phyloP scores from a whole-genome alignment of 2,113 vertebrate genomes.

The Bostrychus sinensis region DNA sequence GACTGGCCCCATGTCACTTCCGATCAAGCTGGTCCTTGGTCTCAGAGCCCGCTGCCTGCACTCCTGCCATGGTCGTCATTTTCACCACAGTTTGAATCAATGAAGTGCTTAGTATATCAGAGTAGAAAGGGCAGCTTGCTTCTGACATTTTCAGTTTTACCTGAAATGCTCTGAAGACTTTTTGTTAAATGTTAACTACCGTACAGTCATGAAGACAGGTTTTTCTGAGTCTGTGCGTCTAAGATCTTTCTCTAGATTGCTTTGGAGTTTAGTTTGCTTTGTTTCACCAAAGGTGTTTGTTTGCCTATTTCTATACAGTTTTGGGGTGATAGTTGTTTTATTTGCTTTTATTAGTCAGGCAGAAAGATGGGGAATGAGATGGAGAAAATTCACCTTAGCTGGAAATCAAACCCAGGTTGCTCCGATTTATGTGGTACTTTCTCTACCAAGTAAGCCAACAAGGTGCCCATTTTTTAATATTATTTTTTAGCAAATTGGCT shows the following conservation, averaged over 20 bases:
- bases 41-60: slow-evolving; percentile 21
- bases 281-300: no score
- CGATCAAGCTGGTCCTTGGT: slow-evolving; percentile 55
- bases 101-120: slow-evolving; percentile 45
- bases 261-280: not conserved
- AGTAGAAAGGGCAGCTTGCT: slow-evolving; percentile 20
- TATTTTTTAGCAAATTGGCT: no score
- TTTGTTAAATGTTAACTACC: not conserved
- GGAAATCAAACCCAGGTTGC: no score
- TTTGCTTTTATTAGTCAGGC: no score
- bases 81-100: slow-evolving; percentile 53
- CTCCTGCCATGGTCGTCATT: slow-evolving; percentile 28
- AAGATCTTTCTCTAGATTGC: not conserved
- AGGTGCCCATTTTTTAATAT: no score
- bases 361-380: no score
- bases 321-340: no score
- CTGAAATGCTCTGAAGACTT: not conserved
- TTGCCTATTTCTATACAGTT: no score
- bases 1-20: slow-evolving; percentile 67
- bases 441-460: no score
- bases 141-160: slow-evolving; percentile 9
- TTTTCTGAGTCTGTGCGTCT: not conserved
- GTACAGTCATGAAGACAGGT: not conserved
- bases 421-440: no score
- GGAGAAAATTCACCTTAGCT: no score